A percentile compares a stretch with the other conserved stretches of the same genome.
Evolutionary conservation across 2,888 invertebrate species (phyloP).

Genomic region (Resseliella maxima): DNA sequence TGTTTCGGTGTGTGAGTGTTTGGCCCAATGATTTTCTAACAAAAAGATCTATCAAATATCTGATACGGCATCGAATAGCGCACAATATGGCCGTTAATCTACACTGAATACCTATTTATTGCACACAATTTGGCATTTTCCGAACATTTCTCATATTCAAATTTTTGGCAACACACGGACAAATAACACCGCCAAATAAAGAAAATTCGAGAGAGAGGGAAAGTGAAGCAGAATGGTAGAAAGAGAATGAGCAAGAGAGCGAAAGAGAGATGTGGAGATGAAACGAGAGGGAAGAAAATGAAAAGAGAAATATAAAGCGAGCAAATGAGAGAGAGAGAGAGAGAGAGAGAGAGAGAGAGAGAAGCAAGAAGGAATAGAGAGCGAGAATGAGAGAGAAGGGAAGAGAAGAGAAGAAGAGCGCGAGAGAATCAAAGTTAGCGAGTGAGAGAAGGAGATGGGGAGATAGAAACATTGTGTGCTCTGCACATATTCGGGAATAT

Average conservation of each 20-base stretch:
- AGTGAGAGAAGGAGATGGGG: not conserved
- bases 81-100: slow-evolving; percentile 41
- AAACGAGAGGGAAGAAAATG: not conserved
- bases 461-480: no score
- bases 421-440: no score
- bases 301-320: not conserved
- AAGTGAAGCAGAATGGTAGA: not conserved
- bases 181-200: not conserved
- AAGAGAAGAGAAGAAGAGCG: not conserved
- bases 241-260: no score
- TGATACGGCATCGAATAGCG: not conserved
- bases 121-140: slow-evolving; percentile 8
- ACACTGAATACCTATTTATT: not conserved
- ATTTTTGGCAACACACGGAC: not conserved
- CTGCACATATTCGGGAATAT: not conserved
- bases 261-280: no score
- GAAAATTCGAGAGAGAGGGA: not conserved
- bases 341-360: no score
- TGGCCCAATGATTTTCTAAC: not conserved
- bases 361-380: not conserved
- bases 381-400: not conserved
- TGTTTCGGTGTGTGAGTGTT: not conserved
- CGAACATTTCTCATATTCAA: slow-evolving; percentile 45
- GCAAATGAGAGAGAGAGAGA: not conserved
- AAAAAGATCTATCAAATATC: slow-evolving; percentile 21